Evolutionary conservation across 2,888 invertebrate genomes (phyloP).

Genomic region (Heliconius sara): DNA sequence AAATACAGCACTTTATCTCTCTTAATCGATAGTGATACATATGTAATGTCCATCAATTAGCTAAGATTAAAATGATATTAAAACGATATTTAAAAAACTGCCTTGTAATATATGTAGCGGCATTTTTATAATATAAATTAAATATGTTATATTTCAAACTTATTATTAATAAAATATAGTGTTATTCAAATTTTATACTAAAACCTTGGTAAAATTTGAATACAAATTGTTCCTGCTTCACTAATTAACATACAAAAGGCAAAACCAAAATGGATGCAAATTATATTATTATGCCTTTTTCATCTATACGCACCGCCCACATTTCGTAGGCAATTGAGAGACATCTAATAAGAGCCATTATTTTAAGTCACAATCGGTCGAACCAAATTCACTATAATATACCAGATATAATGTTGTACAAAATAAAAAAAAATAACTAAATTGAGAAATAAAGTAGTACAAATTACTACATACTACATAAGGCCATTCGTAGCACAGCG

Average conservation of each 20-base stretch:
- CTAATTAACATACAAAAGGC: neutral
- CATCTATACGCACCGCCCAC: neutral
- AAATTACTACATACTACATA: no score
- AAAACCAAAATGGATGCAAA: neutral
- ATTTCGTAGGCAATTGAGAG: neutral
- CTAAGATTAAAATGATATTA: neutral
- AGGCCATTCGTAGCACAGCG: no score
- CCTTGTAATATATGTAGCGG: neutral
- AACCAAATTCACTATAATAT: neutral
- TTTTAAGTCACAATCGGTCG: neutral
- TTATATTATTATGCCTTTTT: neutral
- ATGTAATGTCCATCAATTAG: no score
- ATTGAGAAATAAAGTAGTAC: constrained; percentile 39
- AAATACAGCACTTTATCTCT: neutral
- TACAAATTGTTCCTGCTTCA: neutral
- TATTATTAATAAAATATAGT: no score
- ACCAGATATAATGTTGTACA: neutral
- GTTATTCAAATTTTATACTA: no score
- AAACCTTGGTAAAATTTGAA: neutral
- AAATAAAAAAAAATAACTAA: neutral
- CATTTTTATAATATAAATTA: no score
- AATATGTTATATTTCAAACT: neutral
- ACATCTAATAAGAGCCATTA: neutral
- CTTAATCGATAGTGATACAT: neutral
- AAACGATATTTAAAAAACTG: no score